Conservation (phyloP, 2,113 vertebrate species). For the Actenoides hombroni region DNA sequence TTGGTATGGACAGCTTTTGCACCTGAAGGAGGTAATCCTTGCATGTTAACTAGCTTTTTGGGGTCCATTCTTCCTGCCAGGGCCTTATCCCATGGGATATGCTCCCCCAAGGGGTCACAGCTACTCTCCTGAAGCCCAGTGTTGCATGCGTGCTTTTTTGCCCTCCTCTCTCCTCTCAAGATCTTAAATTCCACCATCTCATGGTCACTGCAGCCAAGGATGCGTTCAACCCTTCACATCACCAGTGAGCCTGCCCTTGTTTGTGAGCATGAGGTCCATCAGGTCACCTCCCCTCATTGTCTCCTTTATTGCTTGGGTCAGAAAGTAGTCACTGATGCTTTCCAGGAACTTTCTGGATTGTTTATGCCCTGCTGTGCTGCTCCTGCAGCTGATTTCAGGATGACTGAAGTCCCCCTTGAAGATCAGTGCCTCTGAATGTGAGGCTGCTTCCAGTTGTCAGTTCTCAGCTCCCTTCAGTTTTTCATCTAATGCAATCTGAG, state of each 20-base stretch:
- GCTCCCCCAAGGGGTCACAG: not conserved
- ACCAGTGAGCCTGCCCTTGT: not conserved
- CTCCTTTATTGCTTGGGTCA: not conserved
- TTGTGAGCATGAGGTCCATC: not conserved
- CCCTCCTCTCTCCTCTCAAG: not conserved
- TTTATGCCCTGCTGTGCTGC: not conserved
- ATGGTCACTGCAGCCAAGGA: not conserved
- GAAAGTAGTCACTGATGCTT: not conserved
- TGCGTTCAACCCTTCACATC: not conserved
- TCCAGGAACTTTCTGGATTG: not conserved
- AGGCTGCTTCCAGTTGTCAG: not conserved
- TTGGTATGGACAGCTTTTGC: not conserved
- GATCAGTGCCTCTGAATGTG: not conserved
- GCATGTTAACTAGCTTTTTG: not conserved
- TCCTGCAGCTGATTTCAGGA: not conserved
- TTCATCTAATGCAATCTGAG: not conserved
- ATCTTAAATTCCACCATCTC: not conserved
- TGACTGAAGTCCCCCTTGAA: not conserved
- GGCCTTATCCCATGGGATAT: accelerated
- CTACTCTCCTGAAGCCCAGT: not conserved
- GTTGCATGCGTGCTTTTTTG: not conserved
- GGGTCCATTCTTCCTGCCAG: not conserved
- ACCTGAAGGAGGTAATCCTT: not conserved
- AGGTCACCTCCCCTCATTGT: not conserved
- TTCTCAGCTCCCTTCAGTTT: not conserved